Evolutionary conservation across 1,140 invertebrate genomes (phyloP), one percentile per base, ranked within the genome.

Genomic region (Leptopilina boulardi): DNA sequence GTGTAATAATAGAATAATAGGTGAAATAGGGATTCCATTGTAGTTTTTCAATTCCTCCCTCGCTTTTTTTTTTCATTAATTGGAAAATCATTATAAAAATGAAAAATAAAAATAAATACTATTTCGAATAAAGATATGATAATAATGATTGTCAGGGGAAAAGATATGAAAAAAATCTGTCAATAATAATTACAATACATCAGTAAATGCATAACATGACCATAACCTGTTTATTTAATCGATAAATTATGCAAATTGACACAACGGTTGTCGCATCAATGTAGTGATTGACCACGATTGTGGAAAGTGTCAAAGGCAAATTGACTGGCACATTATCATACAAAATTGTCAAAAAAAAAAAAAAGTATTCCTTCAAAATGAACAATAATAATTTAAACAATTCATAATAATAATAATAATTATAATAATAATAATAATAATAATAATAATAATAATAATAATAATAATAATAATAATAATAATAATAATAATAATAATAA

Each of bases 241-340:
- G 84, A 86, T 85, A 80, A 77, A 87, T 87, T 87, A 87, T 87
- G 84, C 76, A 86, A 86, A 87, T 87, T 85, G 84, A 81, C 81
- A 83, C 85, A 81, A 84, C 83, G 81, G 82, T 66, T 66, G 59
- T 80, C 82, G 77, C 79, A 81, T 79, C 82, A 79, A 82, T 80
- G 78, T 81, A 81, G 82, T 85, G 84, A 86, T 86, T 80, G 84
- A 85, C 84, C 84, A 76, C 77, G 77, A 30, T 66, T 66, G 26
- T 30, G 15, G 59, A 66, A 66, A 66, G 59, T 66, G 59, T 66
- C 59, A 66, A 59, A 59, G 23, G 56, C 56, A 59, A 30, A 66
- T 66, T 66, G 59, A 66, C 23, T 66, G 26, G 6, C n/a, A 15
- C 26, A 66, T 66, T 66, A 30, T n/a, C 23, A 26, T 66, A 34